Evolutionary conservation across 1,140 invertebrate species (phyloP).

Genomic region (Drosophila ambigua): DNA sequence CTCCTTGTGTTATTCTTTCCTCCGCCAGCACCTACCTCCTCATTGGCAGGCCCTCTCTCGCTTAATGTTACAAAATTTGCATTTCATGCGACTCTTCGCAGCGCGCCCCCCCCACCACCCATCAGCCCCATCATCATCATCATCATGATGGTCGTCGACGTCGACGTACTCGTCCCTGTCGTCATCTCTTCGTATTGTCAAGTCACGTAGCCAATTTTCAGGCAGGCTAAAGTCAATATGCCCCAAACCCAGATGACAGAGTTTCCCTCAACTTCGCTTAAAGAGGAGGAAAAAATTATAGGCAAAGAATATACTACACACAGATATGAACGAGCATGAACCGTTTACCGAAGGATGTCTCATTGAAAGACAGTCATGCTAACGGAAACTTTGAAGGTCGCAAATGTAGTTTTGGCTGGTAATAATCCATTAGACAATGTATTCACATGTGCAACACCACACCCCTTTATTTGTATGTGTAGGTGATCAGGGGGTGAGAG

Average conservation of each 20-base stretch:
- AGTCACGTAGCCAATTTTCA: constrained; percentile 80
- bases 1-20: constrained; percentile 3
- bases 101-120: constrained; percentile 17
- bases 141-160: constrained; percentile 37
- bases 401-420: too few species aligned
- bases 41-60: constrained; percentile 6
- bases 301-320: constrained; percentile 10
- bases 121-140: constrained; percentile 19
- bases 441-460: too few species aligned
- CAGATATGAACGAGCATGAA: constrained; percentile 1
- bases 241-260: constrained; percentile 43
- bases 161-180: constrained; percentile 17
- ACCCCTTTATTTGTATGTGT: too few species aligned
- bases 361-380: too few species aligned
- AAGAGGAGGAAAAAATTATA: constrained; percentile 15
- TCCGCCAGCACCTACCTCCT: neutral
- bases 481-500: too few species aligned
- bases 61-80: constrained; percentile 77
- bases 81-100: constrained; percentile 68
- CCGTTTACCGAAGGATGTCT: neutral
- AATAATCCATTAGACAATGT: too few species aligned
- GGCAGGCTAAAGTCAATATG: constrained; percentile 72
- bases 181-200: constrained; percentile 67
- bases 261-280: constrained; percentile 15
- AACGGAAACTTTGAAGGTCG: too few species aligned